phyloP scores from a whole-genome alignment of 2,888 invertebrate species.

The Drosophila meridiana region DNA sequence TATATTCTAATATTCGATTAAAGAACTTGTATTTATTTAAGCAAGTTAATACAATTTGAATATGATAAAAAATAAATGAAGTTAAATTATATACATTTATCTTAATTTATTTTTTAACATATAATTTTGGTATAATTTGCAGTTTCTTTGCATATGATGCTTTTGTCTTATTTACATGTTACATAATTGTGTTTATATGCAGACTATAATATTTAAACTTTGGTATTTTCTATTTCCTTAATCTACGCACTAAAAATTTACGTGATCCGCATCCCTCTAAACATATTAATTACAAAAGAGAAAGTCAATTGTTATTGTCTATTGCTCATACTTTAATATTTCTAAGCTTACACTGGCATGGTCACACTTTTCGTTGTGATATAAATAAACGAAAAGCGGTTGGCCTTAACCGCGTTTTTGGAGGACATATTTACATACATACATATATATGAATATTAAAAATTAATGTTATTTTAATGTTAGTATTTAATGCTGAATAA shows the following conservation, averaged over 20 bases:
- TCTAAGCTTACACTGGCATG: not conserved
- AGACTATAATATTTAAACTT: not conserved
- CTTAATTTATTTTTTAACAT: no score
- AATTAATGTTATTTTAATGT: no score
- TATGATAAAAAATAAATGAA: not conserved
- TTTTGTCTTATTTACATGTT: not conserved
- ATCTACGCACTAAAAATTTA: no score
- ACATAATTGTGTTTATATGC: not conserved
- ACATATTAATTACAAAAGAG: not conserved
- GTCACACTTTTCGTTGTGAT: not conserved
- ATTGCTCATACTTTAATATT: not conserved
- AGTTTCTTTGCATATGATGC: no score
- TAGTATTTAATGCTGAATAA: no score
- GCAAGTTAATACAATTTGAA: not conserved
- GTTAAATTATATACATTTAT: no score
- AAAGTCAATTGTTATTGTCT: not conserved
- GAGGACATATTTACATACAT: not conserved
- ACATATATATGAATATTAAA: not conserved
- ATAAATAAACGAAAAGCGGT: not conserved
- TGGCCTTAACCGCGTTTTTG: not conserved
- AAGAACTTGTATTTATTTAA: not conserved
- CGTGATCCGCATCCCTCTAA: not conserved
- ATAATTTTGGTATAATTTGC: no score
- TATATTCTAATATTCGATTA: not conserved
- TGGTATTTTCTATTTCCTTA: not conserved